A percentile compares a stretch with the other conserved stretches of the same genome.
These are phyloP conservation scores for Entomobrya proxima DNA, from an alignment of 2,888 invertebrate species.

Conservation along the genomic window DNA sequence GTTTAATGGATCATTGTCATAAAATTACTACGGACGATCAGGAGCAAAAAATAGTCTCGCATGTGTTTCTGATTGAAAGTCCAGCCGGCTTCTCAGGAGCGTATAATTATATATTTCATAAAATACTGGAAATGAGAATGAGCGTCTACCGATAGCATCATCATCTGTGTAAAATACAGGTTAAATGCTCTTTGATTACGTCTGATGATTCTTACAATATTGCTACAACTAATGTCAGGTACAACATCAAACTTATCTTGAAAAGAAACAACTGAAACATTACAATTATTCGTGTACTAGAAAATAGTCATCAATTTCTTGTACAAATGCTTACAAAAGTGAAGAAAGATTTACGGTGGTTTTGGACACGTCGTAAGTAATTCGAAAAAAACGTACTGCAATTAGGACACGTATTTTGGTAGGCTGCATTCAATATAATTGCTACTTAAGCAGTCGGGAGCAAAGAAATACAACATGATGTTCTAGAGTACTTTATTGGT, in stretches of 20 bases:
- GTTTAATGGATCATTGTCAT: slow-evolving; percentile 49
- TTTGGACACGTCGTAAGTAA: not conserved
- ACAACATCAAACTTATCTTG: too few relatives aligned
- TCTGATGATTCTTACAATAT: not conserved
- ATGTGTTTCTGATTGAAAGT: not conserved
- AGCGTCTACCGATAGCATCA: slow-evolving; percentile 10
- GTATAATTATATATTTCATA: slow-evolving; percentile 34
- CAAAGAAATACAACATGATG: too few relatives aligned
- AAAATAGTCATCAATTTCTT: slow-evolving; percentile 30
- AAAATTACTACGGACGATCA: slow-evolving; percentile 27
- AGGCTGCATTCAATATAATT: not conserved
- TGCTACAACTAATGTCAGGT: not conserved
- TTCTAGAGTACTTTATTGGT: too few relatives aligned
- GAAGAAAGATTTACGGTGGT: slow-evolving; percentile 27
- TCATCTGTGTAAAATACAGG: slow-evolving; percentile 25
- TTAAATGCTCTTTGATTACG: slow-evolving; percentile 4
- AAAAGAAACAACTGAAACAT: too few relatives aligned
- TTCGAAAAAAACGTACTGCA: not conserved
- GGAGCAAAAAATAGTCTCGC: slow-evolving; percentile 14
- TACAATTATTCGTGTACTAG: too few relatives aligned
- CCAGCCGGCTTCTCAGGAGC: slow-evolving; percentile 22
- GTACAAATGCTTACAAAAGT: not conserved
- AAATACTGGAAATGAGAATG: slow-evolving; percentile 30
- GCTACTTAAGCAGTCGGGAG: not conserved
- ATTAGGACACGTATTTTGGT: not conserved